Conservation (phyloP, 2,113 vertebrate genomes). For the Protomyctophum bolini region DNA sequence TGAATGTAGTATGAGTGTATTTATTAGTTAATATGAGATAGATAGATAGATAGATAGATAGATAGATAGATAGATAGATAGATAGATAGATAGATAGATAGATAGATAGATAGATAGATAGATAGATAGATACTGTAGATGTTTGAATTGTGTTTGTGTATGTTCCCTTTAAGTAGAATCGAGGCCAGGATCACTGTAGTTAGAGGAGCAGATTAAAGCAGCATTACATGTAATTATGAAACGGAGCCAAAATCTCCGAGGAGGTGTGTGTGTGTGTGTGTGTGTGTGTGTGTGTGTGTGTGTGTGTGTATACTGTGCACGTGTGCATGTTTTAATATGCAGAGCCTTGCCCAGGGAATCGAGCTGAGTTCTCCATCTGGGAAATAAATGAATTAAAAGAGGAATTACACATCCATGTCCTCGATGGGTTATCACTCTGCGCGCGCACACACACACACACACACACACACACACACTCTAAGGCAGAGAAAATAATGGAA, state of each 20-base stretch:
- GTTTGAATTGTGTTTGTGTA: too few relatives aligned
- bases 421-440: neutral
- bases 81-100: conserved; percentile 9
- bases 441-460: neutral
- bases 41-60: neutral
- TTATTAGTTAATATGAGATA: neutral
- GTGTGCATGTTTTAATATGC: conserved; percentile 21
- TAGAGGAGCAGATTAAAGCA: conserved; percentile 37
- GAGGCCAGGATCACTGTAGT: conserved; percentile 8
- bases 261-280: conserved; percentile 1
- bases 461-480: conserved; percentile 2
- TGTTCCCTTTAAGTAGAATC: conserved; percentile 4
- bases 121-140: too few relatives aligned
- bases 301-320: neutral
- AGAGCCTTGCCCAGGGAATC: conserved; percentile 16
- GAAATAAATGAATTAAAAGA: conserved; percentile 42
- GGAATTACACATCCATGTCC: conserved; percentile 12
- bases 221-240: conserved; percentile 43
- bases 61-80: neutral
- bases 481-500: neutral
- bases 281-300: conserved; percentile 7
- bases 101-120: too few relatives aligned
- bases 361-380: conserved; percentile 28
- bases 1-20: too few relatives aligned
- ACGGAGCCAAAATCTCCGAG: neutral